Base-by-base conservation (phyloP, 2,113 vertebrate genomes). In the Fregetta grallaria region DNA sequence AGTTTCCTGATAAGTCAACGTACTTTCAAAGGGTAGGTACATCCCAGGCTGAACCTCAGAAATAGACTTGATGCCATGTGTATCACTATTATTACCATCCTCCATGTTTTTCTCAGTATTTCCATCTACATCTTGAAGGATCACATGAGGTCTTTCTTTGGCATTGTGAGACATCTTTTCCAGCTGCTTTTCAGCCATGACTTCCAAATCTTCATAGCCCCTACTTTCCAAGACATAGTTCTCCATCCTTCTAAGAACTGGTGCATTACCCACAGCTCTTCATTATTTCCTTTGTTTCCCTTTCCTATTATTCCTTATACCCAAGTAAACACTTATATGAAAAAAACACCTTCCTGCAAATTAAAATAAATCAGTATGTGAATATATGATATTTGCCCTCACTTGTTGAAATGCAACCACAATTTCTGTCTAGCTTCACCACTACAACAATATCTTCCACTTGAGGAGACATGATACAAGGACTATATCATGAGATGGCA, bases 1-100 rank as follows among this genome's bases (percentile, higher is more conserved):
- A 16, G 4, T 89, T 95, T 94, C 86, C 55, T 75, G 76, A 12
- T 29, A 36, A 4, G 9, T 53, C 52, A 56, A 4, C 27, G 13
- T 44, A 50, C 11, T 63, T 84, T 50, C 29, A 15, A 62, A 74
- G 17, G 15, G 6, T 40, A 34, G 10, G 30, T 68, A 25, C 27
- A 52, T 53, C 30, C 47, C 47, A 56, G 0, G 0, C 10, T 16
- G 13, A 86, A 74, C 53, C 34, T 93, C 61, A 68, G 63, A 90
- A 84, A 56, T 0, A 65, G 30, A 49, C 68, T 56, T 55, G 25
- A 62, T 80, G 20, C 21, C 42, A 58, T 0, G 0, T 7, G 4
- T 53, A 62, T 72, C 20, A 13, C 18, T 62, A 1, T 50, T 83
- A 21, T 62, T 80, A 70, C 21, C 20, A 62, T 11, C 11, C 7